Base-by-base conservation (phyloP, 2,113 vertebrate genomes). In the Pycnonotus jocosus region DNA sequence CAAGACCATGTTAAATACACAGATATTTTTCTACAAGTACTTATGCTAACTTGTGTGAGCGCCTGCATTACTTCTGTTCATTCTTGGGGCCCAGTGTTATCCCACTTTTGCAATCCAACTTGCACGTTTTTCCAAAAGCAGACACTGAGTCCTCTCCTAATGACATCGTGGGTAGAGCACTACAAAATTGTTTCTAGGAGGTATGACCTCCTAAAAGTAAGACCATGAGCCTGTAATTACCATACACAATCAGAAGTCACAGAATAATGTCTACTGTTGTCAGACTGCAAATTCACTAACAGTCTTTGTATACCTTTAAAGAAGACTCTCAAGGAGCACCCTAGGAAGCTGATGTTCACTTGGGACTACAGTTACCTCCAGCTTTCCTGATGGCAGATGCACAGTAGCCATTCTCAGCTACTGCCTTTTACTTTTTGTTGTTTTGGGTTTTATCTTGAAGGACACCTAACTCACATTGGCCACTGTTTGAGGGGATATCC, bases 81-180 rank as follows among this genome's bases (percentile, higher is more conserved):
- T 77, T 81, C 54, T 42, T 51, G 11, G 44, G 21, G 25, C 38
- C 28, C 35, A 62, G 16, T 15, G 27, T 81, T 44, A 88, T 21
- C 15, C 42, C 45, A 56, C 4, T 40, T 30, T 3, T 76, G n/a
- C 51, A 83, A 57, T 12, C 15, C 53, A 87, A 28, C 14, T 12
- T 5, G 2, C 42, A 77, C 0, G 0, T 40, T 58, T 58, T 45
- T 87, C 65, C 48, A 44, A n/a, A n/a, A 84, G 15, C 1, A 78
- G 45, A 57, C 31, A 57, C 23, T 10, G 3, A 69, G 8, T 10
- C 5, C 19, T 72, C 31, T 61, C 22, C 40, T 91, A 27, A 70
- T 31, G 58, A 71, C 38, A 48, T 12, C 8, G 24, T 28, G 27
- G 33, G 28, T 48, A 51, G 7, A 47, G 16, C 3, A 4, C 31